Evolutionary conservation across 2,888 invertebrate genomes (phyloP).

Genomic region (Lymantria monacha): DNA sequence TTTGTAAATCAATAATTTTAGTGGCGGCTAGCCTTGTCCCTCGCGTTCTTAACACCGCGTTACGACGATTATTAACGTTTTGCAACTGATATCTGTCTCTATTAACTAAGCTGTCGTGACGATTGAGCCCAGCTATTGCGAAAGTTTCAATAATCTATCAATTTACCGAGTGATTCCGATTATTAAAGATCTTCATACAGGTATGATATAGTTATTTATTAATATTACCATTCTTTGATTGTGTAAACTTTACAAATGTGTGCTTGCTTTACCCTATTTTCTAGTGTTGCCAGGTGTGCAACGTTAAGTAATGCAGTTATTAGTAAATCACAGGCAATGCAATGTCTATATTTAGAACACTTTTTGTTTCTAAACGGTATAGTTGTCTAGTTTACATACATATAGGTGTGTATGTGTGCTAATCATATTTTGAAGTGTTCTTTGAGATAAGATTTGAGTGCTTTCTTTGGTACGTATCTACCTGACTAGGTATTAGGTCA

Average conservation of each 20-base stretch:
- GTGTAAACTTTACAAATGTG: conserved; percentile 9
- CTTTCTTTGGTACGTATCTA: conserved; percentile 1
- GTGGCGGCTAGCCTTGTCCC: conserved; percentile 54
- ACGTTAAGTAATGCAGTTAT: conserved; percentile 41
- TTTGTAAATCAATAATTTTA: conserved; percentile 82
- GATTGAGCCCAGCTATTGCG: conserved; percentile 32
- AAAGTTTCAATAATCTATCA: conserved; percentile 35
- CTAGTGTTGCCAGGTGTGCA: conserved; percentile 54
- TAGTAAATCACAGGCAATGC: conserved; percentile 45
- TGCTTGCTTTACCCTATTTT: conserved; percentile 14
- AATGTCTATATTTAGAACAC: conserved; percentile 25
- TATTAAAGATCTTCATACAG: conserved; percentile 33
- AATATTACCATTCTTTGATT: background rate
- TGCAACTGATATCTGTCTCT: conserved; percentile 25
- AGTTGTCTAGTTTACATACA: conserved; percentile 6
- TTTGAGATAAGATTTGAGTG: conserved; percentile 19
- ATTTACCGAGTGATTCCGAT: conserved; percentile 22
- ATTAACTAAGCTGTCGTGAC: conserved; percentile 29
- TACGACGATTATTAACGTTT: conserved; percentile 26
- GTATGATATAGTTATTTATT: conserved; percentile 15
- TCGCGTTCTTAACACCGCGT: conserved; percentile 35
- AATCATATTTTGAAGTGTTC: conserved; percentile 23
- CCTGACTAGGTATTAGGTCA: conserved; percentile 12
- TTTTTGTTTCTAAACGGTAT: conserved; percentile 20
- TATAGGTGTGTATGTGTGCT: conserved; percentile 4